These are phyloP conservation scores for Agrochola lota DNA, from an alignment of 2,888 invertebrate species.

Conservation along the genomic window DNA sequence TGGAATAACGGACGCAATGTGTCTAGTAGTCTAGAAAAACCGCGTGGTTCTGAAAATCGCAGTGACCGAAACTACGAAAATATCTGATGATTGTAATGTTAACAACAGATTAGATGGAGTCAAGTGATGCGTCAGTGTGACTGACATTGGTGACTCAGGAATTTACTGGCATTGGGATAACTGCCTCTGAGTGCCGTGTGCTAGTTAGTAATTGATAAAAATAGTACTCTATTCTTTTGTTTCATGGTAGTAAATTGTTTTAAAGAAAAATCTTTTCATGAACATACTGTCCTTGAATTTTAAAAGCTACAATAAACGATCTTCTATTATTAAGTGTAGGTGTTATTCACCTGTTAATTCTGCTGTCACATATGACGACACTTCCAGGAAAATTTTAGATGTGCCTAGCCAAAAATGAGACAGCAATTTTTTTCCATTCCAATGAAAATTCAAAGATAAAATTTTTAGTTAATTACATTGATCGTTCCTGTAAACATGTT, in stretches of 20 bases:
- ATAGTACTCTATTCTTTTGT: conserved; percentile 50
- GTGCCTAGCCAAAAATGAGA: conserved; percentile 27
- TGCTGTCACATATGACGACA: conserved; percentile 13
- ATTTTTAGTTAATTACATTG: background rate
- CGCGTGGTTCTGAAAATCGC: conserved; percentile 56
- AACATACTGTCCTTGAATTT: conserved; percentile 28
- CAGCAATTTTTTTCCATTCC: background rate
- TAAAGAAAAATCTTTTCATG: conserved; percentile 7
- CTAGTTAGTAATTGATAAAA: conserved; percentile 47
- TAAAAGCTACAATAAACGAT: conserved; percentile 2
- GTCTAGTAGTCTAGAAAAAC: conserved; percentile 65
- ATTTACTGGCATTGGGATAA: conserved; percentile 60
- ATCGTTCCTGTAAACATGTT: conserved; percentile 36
- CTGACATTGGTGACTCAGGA: conserved; percentile 54
- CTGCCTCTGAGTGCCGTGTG: conserved; percentile 41
- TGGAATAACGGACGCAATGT: conserved; percentile 75
- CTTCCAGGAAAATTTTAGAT: conserved; percentile 34
- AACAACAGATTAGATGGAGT: conserved; percentile 48
- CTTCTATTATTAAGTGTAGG: conserved; percentile 14
- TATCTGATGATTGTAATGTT: conserved; percentile 58
- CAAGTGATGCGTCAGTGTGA: conserved; percentile 60
- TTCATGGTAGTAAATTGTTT: conserved; percentile 28
- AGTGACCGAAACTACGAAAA: conserved; percentile 53
- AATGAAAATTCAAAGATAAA: conserved; percentile 6
- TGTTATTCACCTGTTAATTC: conserved; percentile 19